Conservation (phyloP, 2,888 invertebrate species). For the Rotaria macrura region DNA sequence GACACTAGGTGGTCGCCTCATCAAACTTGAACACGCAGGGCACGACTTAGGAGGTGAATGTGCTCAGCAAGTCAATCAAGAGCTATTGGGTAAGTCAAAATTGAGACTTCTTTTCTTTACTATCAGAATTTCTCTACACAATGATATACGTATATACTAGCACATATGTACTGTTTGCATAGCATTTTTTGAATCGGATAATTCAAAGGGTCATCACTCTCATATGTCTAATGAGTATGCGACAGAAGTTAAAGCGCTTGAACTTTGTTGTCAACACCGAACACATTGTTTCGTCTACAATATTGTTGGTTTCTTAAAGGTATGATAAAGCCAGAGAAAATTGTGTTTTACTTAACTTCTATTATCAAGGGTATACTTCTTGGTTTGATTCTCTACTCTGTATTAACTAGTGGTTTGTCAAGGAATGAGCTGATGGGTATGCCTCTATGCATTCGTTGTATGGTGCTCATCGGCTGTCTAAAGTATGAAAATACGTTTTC, state of each 20-base stretch:
- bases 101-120: background rate
- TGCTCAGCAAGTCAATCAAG: background rate
- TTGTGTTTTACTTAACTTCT: background rate
- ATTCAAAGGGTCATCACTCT: background rate
- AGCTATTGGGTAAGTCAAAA: background rate
- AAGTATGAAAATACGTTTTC: background rate
- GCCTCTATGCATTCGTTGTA: background rate
- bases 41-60: background rate
- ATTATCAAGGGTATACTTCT: background rate
- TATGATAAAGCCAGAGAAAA: background rate
- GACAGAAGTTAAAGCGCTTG: background rate
- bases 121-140: too few relatives aligned
- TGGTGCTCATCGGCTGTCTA: background rate
- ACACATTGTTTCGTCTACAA: background rate
- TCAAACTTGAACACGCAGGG: background rate
- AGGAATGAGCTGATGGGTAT: background rate
- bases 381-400: background rate
- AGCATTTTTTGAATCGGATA: background rate
- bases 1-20: background rate
- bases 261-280: background rate
- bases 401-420: background rate
- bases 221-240: background rate
- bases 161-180: background rate
- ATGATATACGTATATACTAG: too few relatives aligned
- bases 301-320: background rate